Evolutionary conservation across 2,888 invertebrate species (phyloP).

Genomic region (Tillus elongatus): DNA sequence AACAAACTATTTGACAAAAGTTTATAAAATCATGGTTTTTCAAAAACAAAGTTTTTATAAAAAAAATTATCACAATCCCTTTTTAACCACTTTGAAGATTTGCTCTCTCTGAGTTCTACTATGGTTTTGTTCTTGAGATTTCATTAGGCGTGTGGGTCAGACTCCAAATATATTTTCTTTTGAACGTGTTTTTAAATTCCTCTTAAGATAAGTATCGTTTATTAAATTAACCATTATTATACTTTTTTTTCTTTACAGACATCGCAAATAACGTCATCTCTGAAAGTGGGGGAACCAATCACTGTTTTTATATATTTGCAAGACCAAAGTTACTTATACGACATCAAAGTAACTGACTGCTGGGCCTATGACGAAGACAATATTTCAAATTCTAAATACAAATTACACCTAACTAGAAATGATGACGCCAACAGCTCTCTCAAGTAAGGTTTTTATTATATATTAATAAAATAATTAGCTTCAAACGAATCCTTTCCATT

Average conservation of each 20-base stretch:
- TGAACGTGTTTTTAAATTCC: too few species aligned
- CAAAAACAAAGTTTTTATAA: too few species aligned
- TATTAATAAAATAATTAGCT: too few species aligned
- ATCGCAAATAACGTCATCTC: constrained; percentile 33
- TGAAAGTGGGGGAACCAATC: constrained; percentile 61
- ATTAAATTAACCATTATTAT: neutral
- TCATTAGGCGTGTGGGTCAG: too few species aligned
- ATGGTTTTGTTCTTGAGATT: too few species aligned
- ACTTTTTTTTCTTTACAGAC: neutral
- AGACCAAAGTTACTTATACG: constrained; percentile 54
- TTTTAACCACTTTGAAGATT: too few species aligned
- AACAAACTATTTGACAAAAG: too few species aligned
- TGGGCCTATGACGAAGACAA: constrained; percentile 62
- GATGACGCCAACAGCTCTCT: neutral
- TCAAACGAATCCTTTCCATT: constrained; percentile 6
- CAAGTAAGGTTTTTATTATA: constrained; percentile 4
- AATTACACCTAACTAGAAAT: constrained; percentile 16
- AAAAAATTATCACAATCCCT: too few species aligned
- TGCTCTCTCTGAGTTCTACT: too few species aligned
- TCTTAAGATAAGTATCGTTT: too few species aligned
- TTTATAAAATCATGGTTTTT: too few species aligned
- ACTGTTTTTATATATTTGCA: constrained; percentile 61
- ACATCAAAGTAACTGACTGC: constrained; percentile 61
- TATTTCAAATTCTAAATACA: constrained; percentile 41
- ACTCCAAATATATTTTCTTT: too few species aligned